phyloP scores from a whole-genome alignment of 2,113 vertebrate genomes.

The Myrmophylax atrothorax region DNA sequence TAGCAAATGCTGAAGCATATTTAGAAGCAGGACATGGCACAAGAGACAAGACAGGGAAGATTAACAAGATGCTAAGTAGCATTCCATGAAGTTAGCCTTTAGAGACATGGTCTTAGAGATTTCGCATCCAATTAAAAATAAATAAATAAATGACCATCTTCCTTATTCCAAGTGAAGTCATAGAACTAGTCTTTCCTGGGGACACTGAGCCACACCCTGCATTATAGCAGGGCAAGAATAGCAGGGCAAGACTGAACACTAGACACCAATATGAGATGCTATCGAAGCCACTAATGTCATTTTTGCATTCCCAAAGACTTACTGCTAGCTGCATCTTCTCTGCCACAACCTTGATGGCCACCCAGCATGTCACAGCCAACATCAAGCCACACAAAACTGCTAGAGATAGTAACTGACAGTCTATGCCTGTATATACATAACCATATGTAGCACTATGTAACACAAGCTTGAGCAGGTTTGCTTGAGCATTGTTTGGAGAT shows the following conservation, averaged over 20 bases:
- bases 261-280: background rate
- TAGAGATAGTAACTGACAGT: background rate
- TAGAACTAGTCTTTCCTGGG: background rate
- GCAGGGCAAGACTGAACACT: background rate
- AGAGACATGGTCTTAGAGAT: background rate
- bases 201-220: background rate
- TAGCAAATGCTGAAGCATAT: background rate
- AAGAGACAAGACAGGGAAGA: background rate
- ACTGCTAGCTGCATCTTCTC: background rate
- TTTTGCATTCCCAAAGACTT: background rate
- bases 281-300: background rate
- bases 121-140: background rate
- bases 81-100: background rate
- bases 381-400: background rate
- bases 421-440: background rate
- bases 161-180: background rate
- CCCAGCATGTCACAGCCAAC: background rate
- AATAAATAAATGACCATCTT: background rate
- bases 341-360: background rate
- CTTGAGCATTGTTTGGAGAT: background rate
- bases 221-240: background rate
- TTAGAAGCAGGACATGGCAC: background rate
- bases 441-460: background rate
- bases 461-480: background rate
- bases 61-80: background rate